Base-by-base conservation (phyloP, 1,140 invertebrate species). In the Formica exsecta region DNA sequence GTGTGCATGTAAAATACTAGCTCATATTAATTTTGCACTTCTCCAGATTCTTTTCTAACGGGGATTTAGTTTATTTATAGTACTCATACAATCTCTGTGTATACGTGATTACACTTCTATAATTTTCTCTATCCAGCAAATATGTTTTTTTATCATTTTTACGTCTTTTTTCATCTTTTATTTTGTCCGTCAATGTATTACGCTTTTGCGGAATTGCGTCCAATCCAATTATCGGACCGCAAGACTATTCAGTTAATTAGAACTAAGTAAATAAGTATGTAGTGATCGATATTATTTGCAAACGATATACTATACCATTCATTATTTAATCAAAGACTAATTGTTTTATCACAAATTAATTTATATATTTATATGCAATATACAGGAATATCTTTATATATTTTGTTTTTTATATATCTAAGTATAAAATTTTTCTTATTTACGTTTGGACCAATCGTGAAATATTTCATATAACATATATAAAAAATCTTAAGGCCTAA, bases 181-280 rank as follows among this genome's bases (percentile, higher is more conserved):
- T 3, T 25, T 65, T 36, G 5, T 8, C n/a, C 71, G 57, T 61
- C 54, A 16, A 29, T 25, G 19, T 61, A 81, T 81, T 57, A 38
- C 11, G 19, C 64, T 44, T 44, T 11, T 44, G 9, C 9, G 41
- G 44, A 71, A 81, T 80, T 81, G 22, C 25, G 44, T 59, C 19
- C 41, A 81, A 73, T 81, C 38, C 66, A 54, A 73, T 81, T 81
- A 81, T 59, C 38, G 29, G 19, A 41, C n/a, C 66, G 19, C 54
- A 36, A 41, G 48, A 73, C 38, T 13, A 38, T 16, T 59, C 48
- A 22, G 51, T 61, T 81, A 81, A 81, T 81, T 81, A 81, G 51
- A 81, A 61, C 36, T 44, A 38, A 16, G 66, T 38, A 57, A 70
- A 80, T 70, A 80, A 80, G n/a, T 32, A 54, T 19, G 44, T 41